Percentiles rank a stretch among this genome's conserved stretches.
These are phyloP conservation scores for Meloidogyne chitwoodi DNA, from an alignment of 1,140 invertebrate genomes.

Conservation along the genomic window DNA sequence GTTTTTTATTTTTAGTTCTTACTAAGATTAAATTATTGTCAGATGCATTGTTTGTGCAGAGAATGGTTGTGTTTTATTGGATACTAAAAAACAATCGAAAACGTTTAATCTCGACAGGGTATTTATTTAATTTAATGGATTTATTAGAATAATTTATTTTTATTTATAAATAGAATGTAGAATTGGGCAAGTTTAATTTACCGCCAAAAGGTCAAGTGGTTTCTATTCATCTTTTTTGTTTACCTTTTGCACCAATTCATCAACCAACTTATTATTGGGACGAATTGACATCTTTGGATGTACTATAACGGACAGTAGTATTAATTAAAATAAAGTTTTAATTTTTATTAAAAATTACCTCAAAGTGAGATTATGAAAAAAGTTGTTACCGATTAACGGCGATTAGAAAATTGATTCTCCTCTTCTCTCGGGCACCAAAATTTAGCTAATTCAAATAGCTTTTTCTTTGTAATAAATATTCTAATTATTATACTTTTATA, in stretches of 20 bases:
- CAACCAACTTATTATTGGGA: constrained; percentile 13
- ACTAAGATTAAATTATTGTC: neutral
- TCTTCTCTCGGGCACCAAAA: too few relatives aligned
- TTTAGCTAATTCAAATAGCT: too few relatives aligned
- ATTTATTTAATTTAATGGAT: neutral
- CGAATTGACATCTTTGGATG: neutral
- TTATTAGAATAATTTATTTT: fast-evolving
- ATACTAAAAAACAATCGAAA: neutral
- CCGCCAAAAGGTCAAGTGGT: neutral
- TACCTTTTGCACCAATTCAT: constrained; percentile 5
- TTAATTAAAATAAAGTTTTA: neutral
- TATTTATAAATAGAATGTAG: constrained; percentile 1
- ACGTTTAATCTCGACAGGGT: constrained; percentile 20
- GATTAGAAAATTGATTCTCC: too few relatives aligned
- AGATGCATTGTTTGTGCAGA: constrained; percentile 8
- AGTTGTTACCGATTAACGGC: too few relatives aligned
- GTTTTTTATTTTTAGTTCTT: neutral
- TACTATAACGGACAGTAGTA: neutral
- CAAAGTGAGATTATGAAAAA: neutral
- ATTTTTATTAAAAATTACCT: neutral
- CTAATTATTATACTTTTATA: too few relatives aligned
- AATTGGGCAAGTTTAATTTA: constrained; percentile 7
- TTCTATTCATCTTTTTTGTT: constrained; percentile 18
- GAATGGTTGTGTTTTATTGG: neutral
- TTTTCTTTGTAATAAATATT: too few relatives aligned